Base-by-base conservation (phyloP, 2,888 invertebrate genomes). In the Dromius quadrimaculatus region DNA sequence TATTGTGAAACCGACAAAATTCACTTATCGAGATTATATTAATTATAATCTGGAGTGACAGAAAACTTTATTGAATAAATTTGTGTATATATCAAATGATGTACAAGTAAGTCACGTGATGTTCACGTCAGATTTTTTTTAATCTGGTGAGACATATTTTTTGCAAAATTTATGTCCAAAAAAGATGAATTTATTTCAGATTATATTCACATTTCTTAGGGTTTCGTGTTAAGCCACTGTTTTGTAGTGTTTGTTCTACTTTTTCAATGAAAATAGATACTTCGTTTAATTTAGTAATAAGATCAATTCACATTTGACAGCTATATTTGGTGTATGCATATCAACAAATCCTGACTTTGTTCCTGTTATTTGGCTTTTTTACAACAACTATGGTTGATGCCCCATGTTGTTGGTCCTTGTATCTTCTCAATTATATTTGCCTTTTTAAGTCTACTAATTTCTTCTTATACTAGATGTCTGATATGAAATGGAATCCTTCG, bases 321-420 rank as follows among this genome's bases (percentile, higher is more conserved):
- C 15, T 43, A 8, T 43, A 15, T 43, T 43, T 1, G 43, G 43
- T 43, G 19, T 13, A 13, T 19, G 43, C 5, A 43, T 43, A 13
- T 41, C 8, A 41, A 13, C 28, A 28, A 3, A 28, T 41, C 41
- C 13, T 13, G 6, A 11, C 13, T 41, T 41, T 28, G 8, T 28
- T 8, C 3, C 4, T 5, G 15, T 41, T 15, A 13, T 41, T 13
- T 4, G 41, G 15, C 15, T 41, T 41, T n/a, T 13, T n/a, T 41
- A 41, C 41, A 1, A 41, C 41, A 11, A 41, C 41, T 13, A 41
- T 41, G 1, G 2, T 13, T 41, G 41, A 41, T 9, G 8, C n/a
- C 41, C 11, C 41, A 41, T 41, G 41, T 41, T 13, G 41, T 41
- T 2, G 41, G 41, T 41, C 41, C 41, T 13, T 41, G 1, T 43